These are phyloP conservation scores for Serripes groenlandicus DNA, from an alignment of 2,888 invertebrate species.

Conservation along the genomic window DNA sequence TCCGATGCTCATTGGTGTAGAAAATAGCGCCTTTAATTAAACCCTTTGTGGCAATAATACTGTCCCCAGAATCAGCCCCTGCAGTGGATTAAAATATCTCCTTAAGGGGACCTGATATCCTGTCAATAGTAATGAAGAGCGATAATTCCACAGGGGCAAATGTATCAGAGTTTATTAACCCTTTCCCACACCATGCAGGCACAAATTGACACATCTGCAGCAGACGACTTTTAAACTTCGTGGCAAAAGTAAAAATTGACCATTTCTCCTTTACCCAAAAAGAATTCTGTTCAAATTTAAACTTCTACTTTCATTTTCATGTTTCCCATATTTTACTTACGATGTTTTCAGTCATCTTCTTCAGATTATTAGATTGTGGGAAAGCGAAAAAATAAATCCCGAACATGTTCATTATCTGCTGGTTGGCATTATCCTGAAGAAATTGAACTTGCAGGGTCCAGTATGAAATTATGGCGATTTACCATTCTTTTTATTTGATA, in stretches of 20 bases:
- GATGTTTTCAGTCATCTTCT: no score
- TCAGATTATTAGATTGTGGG: no score
- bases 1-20: slow-evolving; percentile 13
- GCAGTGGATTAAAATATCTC: slow-evolving; percentile 23
- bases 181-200: not conserved
- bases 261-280: no score
- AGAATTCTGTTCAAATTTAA: no score
- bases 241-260: not conserved
- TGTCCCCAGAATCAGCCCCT: slow-evolving; percentile 23
- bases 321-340: no score
- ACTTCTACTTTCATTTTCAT: no score
- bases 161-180: slow-evolving; percentile 5
- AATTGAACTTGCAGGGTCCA: no score
- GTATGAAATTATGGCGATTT: no score
- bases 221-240: not conserved
- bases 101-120: slow-evolving; percentile 20
- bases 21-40: slow-evolving; percentile 30
- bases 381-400: no score
- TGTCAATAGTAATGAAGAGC: slow-evolving; percentile 16
- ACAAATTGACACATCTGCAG: not conserved
- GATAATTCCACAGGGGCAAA: slow-evolving; percentile 17
- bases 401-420: no score
- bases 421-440: no score
- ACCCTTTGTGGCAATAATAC: slow-evolving; percentile 15
- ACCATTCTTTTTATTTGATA: no score